phyloP scores from a whole-genome alignment of 2,888 invertebrate species.

The Drosophila gaucha region DNA sequence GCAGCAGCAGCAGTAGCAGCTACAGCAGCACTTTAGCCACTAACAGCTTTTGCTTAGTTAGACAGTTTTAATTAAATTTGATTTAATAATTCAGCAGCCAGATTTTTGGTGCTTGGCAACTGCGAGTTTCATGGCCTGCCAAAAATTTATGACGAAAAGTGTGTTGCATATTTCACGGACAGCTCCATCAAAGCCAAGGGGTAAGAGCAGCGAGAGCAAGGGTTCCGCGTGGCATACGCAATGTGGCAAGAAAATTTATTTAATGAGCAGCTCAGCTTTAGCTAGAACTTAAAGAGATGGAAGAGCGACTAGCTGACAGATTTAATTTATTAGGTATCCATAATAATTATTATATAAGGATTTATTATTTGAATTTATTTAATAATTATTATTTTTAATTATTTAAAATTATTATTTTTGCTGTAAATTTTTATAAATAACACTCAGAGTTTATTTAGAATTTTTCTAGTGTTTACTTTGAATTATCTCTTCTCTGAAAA shows the following conservation, averaged over 20 bases:
- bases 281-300: not conserved
- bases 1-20: not conserved
- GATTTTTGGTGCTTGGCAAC: constrained; percentile 17
- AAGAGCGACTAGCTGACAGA: not conserved
- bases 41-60: constrained; percentile 47
- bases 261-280: constrained; percentile 2
- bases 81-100: constrained; percentile 68
- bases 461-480: no score
- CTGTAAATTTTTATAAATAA: no score
- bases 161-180: constrained; percentile 67
- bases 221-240: not conserved
- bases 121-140: constrained; percentile 40
- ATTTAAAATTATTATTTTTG: no score
- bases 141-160: constrained; percentile 57
- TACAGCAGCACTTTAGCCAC: constrained; percentile 30
- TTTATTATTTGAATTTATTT: not conserved
- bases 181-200: constrained; percentile 3
- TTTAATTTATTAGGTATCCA: not conserved
- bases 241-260: constrained; percentile 24
- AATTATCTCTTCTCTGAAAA: no score
- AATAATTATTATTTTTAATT: not conserved
- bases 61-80: constrained; percentile 75
- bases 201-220: not conserved
- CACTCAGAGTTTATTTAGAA: no score
- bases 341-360: not conserved